Evolutionary conservation across 2,888 invertebrate species (phyloP), one percentile per base, ranked within the genome.

Genomic region (Blera fallax): DNA sequence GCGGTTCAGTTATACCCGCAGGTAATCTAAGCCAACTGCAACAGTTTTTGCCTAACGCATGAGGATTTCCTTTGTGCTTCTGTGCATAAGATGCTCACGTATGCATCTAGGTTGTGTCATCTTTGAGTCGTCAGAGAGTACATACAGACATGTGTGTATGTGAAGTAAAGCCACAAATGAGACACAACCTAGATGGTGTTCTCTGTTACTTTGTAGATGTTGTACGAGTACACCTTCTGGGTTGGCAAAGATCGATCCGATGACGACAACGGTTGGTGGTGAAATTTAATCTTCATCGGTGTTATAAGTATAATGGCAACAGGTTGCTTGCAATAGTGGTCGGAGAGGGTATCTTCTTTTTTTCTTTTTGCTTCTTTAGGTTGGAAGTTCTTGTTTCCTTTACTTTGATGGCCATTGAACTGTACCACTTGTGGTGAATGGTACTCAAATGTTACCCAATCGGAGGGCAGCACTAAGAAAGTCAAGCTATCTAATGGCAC

Each of bases 1-100:
- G 16, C 27, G 18, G 52, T 29, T 40, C 27, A 37, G 14, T 52
- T 18, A 14, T 45, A 43, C n/a, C 43, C 54, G 32, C 56, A 56
- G 43, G 69, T 70, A 70, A 70, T 45, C 24, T 29, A 58, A 70
- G 18, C 29, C 69, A 52, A 21, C 37, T 54, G 32, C 45, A 32
- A 24, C 56, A 11, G 32, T 32, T 70, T n/a, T 58, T 32, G n/a
- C 45, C 56, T 70, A 70, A 43, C 45, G 56, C 34, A 4, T n/a
- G 43, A 70, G 32, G 56, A 56, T 45, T 56, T 70, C 56, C 56
- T 45, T 70, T 70, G 70, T 70, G 45, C 70, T 70, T 56, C 70
- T 69, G 69, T 40, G 48, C 27, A 37, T 43, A 43, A 8, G 11
- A 29, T 40, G 43, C 43, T 40, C 6, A 24, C 40, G 10, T 27